phyloP scores from a whole-genome alignment of 2,888 invertebrate species.

The Drosophila infuscata region DNA sequence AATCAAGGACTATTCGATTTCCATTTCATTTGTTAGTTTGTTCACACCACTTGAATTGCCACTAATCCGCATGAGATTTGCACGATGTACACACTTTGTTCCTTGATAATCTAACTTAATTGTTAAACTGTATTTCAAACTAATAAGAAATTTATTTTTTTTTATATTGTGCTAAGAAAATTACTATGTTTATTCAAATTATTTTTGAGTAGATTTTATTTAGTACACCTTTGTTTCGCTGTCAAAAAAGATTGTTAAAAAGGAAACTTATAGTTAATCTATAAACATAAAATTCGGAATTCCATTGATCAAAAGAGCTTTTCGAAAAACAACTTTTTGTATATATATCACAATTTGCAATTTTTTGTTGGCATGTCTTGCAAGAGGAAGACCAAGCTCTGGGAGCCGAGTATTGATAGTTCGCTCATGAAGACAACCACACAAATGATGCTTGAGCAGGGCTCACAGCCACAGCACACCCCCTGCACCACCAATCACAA shows the following conservation, averaged over 20 bases:
- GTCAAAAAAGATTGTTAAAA: background rate
- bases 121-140: constrained; percentile 17
- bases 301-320: background rate
- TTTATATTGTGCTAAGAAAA: background rate
- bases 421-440: constrained; percentile 62
- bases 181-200: background rate
- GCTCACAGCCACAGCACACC: constrained; percentile 41
- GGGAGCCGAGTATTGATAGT: constrained; percentile 39
- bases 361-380: constrained; percentile 41
- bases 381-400: constrained; percentile 53
- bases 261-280: background rate
- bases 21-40: constrained; percentile 59
- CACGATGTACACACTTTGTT: constrained; percentile 23
- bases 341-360: background rate
- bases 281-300: background rate
- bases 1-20: constrained; percentile 58
- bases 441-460: constrained; percentile 67
- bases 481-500: constrained; percentile 51
- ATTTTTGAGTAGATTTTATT: background rate
- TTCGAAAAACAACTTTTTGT: constrained; percentile 2
- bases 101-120: constrained; percentile 47
- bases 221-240: background rate
- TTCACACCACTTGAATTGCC: constrained; percentile 49
- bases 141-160: background rate
- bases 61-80: constrained; percentile 44